Conservation (phyloP, 2,888 invertebrate species). For the Odontothrips loti region DNA sequence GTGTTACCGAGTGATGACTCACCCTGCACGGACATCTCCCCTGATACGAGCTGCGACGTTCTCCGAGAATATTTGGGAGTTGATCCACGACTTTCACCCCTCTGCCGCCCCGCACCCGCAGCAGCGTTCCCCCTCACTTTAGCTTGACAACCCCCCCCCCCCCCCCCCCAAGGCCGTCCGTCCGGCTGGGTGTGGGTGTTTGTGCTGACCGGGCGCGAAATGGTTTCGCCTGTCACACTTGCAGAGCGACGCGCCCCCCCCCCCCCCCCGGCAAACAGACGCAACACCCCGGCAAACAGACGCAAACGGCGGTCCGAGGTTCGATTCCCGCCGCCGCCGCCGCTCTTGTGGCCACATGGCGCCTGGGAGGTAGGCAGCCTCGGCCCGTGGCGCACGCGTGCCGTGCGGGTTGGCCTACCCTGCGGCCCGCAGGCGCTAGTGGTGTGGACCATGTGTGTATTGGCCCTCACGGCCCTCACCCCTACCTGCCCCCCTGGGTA, state of each 20-base stretch:
- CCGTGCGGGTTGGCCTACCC: no score
- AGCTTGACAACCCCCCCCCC: background rate
- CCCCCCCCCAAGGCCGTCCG: background rate
- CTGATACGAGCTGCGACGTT: background rate
- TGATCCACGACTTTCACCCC: background rate
- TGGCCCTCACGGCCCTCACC: no score
- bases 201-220: background rate
- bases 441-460: no score
- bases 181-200: background rate
- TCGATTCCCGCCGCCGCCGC: background rate
- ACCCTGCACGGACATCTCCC: background rate
- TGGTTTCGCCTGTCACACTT: no score
- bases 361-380: no score
- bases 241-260: no score
- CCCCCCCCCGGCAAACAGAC: background rate
- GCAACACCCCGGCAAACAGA: background rate
- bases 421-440: no score
- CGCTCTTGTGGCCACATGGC: no score
- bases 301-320: background rate
- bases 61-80: background rate
- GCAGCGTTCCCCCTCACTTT: background rate
- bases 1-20: no score
- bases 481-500: no score
- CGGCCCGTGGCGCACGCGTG: no score
- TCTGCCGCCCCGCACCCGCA: background rate